Percentiles rank a stretch among this genome's conserved stretches.
Evolutionary conservation across 2,797 vertebrate genomes (phyloP).

Genomic region (Sciurus carolinensis): DNA sequence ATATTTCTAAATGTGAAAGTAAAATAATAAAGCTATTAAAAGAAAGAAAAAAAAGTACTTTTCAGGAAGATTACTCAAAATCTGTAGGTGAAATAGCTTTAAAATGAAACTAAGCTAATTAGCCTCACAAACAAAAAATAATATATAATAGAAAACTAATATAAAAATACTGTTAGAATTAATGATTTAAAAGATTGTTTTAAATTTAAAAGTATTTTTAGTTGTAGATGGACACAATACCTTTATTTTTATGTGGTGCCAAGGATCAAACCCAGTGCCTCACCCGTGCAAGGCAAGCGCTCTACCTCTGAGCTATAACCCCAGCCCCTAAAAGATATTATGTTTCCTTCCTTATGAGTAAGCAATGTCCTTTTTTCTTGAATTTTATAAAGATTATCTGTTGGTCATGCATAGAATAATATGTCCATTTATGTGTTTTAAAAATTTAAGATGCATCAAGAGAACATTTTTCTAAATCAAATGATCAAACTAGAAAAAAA

Average conservation of each 20-base stretch:
- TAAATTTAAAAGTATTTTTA: no score
- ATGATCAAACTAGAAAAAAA: conserved; percentile 28
- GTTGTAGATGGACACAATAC: no score
- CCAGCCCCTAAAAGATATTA: background rate
- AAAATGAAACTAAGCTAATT: conserved; percentile 43
- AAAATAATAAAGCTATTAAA: background rate
- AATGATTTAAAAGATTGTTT: background rate
- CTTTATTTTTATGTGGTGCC: no score
- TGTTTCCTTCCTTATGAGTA: background rate
- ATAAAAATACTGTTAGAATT: background rate
- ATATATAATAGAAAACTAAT: background rate
- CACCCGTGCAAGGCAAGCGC: no score
- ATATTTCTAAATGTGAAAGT: no score
- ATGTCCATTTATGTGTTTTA: background rate
- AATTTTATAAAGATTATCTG: background rate
- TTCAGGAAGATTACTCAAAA: conserved; percentile 16
- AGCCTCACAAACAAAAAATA: background rate
- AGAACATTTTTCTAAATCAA: conserved; percentile 33
- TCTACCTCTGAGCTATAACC: no score
- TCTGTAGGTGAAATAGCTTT: background rate
- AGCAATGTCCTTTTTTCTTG: background rate
- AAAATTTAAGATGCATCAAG: background rate
- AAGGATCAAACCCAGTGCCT: no score
- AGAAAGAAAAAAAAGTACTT: background rate
- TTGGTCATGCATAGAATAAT: background rate